Evolutionary conservation across 2,113 vertebrate genomes (phyloP).

Genomic region (Cisticola juncidis): DNA sequence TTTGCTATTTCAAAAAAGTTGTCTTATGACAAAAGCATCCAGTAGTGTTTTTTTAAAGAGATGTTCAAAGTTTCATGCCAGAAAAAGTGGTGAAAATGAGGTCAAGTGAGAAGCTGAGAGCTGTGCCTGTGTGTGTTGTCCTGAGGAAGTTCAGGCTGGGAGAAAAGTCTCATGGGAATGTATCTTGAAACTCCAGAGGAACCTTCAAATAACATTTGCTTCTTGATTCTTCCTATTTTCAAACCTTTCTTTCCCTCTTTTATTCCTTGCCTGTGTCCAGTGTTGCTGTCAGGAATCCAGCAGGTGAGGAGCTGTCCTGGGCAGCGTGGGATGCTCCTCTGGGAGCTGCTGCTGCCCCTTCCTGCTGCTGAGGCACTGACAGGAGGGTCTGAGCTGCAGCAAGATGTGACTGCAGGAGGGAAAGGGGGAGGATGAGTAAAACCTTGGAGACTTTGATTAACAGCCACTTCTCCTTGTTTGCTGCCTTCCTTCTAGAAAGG

Average conservation of each 20-base stretch:
- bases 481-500: not conserved
- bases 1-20: not conserved
- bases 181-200: not conserved
- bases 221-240: not conserved
- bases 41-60: not conserved
- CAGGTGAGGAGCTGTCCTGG: not conserved
- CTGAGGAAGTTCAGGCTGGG: not conserved
- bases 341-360: not conserved
- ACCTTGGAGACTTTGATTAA: not conserved
- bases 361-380: not conserved
- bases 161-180: too few relatives aligned
- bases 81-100: not conserved
- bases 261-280: rapidly evolving
- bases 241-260: not conserved
- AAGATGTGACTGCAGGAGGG: not conserved
- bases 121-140: not conserved
- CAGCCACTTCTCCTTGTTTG: not conserved
- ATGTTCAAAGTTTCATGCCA: not conserved
- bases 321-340: not conserved
- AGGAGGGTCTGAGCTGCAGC: not conserved
- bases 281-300: not conserved
- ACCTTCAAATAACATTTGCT: not conserved
- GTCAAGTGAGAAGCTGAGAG: not conserved
- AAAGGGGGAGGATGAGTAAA: not conserved
- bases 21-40: not conserved